A percentile compares a stretch with the other conserved stretches of the same genome.
phyloP scores from a whole-genome alignment of 1,140 invertebrate genomes.

The Drosophila littoralis region DNA sequence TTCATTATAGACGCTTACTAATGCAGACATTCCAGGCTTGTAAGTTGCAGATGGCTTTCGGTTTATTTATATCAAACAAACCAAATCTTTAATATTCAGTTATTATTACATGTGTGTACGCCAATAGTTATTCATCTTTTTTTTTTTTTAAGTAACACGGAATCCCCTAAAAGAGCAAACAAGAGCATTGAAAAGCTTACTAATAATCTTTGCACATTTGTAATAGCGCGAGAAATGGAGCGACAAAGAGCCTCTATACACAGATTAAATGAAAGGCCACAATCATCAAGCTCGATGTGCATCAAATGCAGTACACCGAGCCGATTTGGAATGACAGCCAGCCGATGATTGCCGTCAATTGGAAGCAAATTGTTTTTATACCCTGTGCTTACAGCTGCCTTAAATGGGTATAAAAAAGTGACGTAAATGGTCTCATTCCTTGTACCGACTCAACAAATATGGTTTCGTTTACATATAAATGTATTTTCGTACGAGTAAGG shows the following conservation, averaged over 20 bases:
- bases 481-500: not conserved
- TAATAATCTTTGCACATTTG: conserved; percentile 5
- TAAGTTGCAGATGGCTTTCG: too few species aligned
- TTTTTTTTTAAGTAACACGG: not conserved
- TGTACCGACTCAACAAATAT: too few species aligned
- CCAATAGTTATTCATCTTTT: too few species aligned
- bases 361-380: conserved; percentile 70
- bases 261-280: conserved; percentile 27
- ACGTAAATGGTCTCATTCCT: too few species aligned
- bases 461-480: too few species aligned
- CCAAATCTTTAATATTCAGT: too few species aligned
- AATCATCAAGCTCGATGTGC: conserved; percentile 10
- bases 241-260: conserved; percentile 7
- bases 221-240: conserved; percentile 6
- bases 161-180: not conserved
- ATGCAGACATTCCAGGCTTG: too few species aligned
- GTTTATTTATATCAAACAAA: too few species aligned
- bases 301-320: conserved; percentile 20
- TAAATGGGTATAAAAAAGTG: not conserved
- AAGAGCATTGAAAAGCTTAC: not conserved
- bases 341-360: conserved; percentile 71
- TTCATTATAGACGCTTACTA: too few species aligned
- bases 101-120: too few species aligned
- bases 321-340: conserved; percentile 49
- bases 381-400: not conserved